These are phyloP conservation scores for Megaptera novaeangliae DNA, from an alignment of 2,113 vertebrate genomes.

Conservation along the genomic window DNA sequence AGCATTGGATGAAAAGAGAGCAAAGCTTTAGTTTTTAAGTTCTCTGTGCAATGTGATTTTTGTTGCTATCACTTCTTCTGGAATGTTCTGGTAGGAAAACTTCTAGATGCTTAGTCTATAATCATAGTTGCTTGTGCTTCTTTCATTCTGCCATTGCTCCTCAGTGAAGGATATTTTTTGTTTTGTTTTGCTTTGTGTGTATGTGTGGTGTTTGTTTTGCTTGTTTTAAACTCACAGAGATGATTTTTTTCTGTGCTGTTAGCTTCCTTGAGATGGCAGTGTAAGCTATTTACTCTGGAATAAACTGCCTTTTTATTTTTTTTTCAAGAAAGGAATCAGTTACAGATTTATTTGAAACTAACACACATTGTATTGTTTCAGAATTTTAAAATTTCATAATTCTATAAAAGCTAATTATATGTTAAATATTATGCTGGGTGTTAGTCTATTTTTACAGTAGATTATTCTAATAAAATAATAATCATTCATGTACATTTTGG, in stretches of 20 bases:
- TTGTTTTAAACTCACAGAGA: neutral
- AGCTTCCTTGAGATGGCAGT: constrained; percentile 52
- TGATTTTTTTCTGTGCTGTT: neutral
- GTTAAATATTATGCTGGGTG: neutral
- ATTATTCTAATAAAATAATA: neutral
- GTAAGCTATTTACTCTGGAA: constrained; percentile 35
- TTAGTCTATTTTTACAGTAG: neutral
- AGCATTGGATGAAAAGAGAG: neutral
- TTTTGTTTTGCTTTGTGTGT: neutral
- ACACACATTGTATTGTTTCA: neutral
- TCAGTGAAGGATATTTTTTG: neutral
- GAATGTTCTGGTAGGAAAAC: neutral
- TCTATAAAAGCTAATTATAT: neutral
- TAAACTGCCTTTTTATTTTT: neutral
- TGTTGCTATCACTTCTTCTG: neutral
- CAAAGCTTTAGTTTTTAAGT: constrained; percentile 23
- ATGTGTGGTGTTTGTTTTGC: neutral
- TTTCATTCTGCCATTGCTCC: neutral
- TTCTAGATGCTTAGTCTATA: neutral
- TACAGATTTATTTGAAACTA: neutral
- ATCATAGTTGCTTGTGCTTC: neutral
- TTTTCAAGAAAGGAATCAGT: neutral
- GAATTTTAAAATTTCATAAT: neutral
- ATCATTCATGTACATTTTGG: neutral
- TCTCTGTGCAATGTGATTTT: neutral